A percentile compares a stretch with the other conserved stretches of the same genome.
Conservation (phyloP, 1,140 invertebrate species). For the Tetramorium alpestre region DNA sequence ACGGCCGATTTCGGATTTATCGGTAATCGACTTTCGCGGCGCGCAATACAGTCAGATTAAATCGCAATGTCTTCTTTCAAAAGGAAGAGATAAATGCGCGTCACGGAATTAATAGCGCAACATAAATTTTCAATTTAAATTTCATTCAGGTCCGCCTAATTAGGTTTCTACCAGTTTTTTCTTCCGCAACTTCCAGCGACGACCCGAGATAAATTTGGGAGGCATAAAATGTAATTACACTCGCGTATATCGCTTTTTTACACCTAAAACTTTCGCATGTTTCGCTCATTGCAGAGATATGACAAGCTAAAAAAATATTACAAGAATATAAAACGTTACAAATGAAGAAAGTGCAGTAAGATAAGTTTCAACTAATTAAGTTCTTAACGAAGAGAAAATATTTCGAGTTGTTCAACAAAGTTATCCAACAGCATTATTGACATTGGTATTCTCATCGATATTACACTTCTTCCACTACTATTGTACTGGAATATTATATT, state of each 20-base stretch:
- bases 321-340: background rate
- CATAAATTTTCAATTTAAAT: slow-evolving; percentile 56
- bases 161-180: slow-evolving; percentile 5
- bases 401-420: background rate
- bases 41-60: slow-evolving; percentile 57
- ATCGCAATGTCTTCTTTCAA: slow-evolving; percentile 52
- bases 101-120: slow-evolving; percentile 2
- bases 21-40: slow-evolving; percentile 59
- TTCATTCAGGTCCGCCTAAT: slow-evolving; percentile 6
- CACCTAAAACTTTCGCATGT: slow-evolving; percentile 7
- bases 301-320: background rate
- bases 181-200: background rate
- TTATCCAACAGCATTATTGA: background rate
- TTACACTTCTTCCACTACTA: background rate
- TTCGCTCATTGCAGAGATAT: background rate
- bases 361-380: slow-evolving; percentile 8
- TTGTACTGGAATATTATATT: background rate
- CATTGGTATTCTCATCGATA: background rate
- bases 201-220: slow-evolving; percentile 20
- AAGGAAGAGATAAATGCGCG: slow-evolving; percentile 23
- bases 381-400: slow-evolving; percentile 25
- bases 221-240: background rate
- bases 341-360: background rate
- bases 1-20: slow-evolving; percentile 73
- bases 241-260: background rate